Percentiles rank a stretch among this genome's conserved stretches.
Conservation (phyloP, 2,797 vertebrate species). For the Chromobotia macracanthus region DNA sequence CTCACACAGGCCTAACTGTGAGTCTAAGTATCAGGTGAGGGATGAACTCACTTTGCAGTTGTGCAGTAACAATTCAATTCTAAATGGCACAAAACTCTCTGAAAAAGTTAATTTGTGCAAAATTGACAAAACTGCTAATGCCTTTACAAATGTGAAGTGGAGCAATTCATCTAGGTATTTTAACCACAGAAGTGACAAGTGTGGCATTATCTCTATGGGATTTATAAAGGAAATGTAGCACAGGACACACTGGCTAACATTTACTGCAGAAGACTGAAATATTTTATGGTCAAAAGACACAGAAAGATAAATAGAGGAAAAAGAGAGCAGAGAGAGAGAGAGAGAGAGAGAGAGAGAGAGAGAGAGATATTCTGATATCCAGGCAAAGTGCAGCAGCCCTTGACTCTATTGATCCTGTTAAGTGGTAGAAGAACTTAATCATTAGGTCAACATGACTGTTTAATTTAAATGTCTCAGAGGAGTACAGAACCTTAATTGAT, state of each 20-base stretch:
- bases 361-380: slow-evolving; percentile 82
- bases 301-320: not conserved
- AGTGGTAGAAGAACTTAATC: slow-evolving; percentile 36
- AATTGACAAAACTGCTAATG: not conserved
- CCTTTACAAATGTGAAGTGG: too few relatives aligned
- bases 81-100: not conserved
- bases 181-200: not conserved
- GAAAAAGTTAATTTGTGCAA: not conserved
- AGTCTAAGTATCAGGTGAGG: too few relatives aligned
- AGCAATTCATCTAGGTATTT: not conserved
- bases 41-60: too few relatives aligned
- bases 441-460: slow-evolving; percentile 52
- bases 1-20: not conserved
- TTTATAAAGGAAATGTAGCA: slow-evolving; percentile 12
- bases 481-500: slow-evolving; percentile 54
- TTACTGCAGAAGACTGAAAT: not conserved
- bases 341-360: not conserved
- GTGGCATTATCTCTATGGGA: slow-evolving; percentile 1
- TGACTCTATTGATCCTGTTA: slow-evolving; percentile 30
- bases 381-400: slow-evolving; percentile 47
- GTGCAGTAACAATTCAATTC: too few relatives aligned
- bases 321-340: not conserved
- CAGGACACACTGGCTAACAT: not conserved
- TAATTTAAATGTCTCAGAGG: slow-evolving; percentile 32
- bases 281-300: not conserved